A percentile compares a stretch with the other conserved stretches of the same genome.
Evolutionary conservation across 2,797 vertebrate species (phyloP).

Genomic region (Melanotaenia trifasciata): DNA sequence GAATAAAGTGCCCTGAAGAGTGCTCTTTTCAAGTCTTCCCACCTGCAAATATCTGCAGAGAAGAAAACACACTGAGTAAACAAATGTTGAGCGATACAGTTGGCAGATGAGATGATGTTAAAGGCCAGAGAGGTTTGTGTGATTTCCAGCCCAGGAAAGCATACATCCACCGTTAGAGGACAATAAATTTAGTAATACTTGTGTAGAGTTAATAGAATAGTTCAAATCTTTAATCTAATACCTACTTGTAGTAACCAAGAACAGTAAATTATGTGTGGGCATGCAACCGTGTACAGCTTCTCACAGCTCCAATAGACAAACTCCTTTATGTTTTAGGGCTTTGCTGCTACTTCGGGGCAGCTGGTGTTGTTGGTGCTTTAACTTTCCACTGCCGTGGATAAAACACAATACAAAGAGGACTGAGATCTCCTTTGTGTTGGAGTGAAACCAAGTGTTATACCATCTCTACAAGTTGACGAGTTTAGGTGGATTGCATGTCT

Average conservation of each 20-base stretch:
- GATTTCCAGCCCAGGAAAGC: no score
- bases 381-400: no score
- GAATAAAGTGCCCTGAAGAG: not conserved
- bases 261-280: not conserved
- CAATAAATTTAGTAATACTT: not conserved
- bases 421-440: no score
- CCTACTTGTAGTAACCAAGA: not conserved
- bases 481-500: no score
- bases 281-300: not conserved
- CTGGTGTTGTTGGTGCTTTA: no score
- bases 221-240: not conserved
- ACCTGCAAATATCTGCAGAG: slow-evolving; percentile 8
- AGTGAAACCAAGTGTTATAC: no score
- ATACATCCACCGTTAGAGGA: not conserved
- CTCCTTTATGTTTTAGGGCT: no score
- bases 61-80: not conserved
- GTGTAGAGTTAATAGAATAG: not conserved
- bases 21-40: slow-evolving; percentile 5
- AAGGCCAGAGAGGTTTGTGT: not conserved
- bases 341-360: no score
- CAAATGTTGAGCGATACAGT: not conserved
- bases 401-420: no score
- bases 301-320: not conserved
- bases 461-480: no score
- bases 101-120: slow-evolving; percentile 1